Base-by-base conservation (phyloP, 2,797 vertebrate genomes). In the Protosalanx chinensis region DNA sequence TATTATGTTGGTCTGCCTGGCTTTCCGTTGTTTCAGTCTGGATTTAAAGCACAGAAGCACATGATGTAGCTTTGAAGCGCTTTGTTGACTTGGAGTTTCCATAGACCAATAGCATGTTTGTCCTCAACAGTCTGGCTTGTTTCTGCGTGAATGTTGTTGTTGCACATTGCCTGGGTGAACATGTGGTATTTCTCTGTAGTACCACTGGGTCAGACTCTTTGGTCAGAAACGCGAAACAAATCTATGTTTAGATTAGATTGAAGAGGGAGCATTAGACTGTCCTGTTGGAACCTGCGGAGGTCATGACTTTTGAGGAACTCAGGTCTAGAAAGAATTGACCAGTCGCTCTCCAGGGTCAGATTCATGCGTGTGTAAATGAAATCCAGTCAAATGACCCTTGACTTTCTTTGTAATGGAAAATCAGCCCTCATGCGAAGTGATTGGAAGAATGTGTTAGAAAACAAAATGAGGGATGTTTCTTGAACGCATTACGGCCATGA, bases 361-460 rank as follows among this genome's bases (percentile, higher is more conserved):
- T 29, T 16, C 30, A 7, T 15, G 5, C 5, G 53, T 35, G 18
- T 33, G 27, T 57, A 18, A 32, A n/a, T 56, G 65, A 67, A 56
- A 51, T 66, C 64, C 41, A 51, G 7, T n/a, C 46, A 27, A 12
- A 53, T 85, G 71, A 85, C 81, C 75, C 76, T 69, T 76, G 64
- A 79, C 41, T 64, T 61, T 46, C 35, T 81, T 83, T 84, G 80
- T 74, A 85, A 81, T 89, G 84, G 77, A 89, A 85, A 84, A 79
- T 84, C 86, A 76, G 76, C 72, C 53, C 15, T 77, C 16, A 62
- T 82, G 78, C 72, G 29, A 57, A 56, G 71, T 79, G 77, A 86
- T 83, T 70, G 79, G 71, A 86, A 75, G 80, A 85, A 87, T 81
- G 82, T 85, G 69, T 76, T 83, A 84, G 27, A 79, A 81, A 83